phyloP scores from a whole-genome alignment of 2,797 vertebrate species.

The Enteromius viviparus region DNA sequence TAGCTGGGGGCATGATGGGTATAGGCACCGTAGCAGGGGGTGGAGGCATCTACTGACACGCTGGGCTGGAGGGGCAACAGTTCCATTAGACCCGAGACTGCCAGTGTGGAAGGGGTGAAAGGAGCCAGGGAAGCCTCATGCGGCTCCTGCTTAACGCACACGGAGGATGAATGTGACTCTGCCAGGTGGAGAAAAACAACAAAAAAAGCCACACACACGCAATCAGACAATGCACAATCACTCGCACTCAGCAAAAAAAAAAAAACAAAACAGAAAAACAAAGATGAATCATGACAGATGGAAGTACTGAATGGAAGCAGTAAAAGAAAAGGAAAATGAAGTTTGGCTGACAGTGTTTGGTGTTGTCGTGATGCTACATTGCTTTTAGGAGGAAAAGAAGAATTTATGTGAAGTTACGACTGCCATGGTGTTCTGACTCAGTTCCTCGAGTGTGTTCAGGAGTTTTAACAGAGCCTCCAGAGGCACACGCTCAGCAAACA shows the following conservation, averaged over 20 bases:
- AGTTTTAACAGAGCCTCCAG: slow-evolving; percentile 28
- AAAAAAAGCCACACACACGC: slow-evolving; percentile 68
- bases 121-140: slow-evolving; percentile 92
- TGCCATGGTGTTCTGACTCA: slow-evolving; percentile 24
- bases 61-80: slow-evolving; percentile 88
- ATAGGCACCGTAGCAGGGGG: slow-evolving; percentile 85
- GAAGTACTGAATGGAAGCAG: slow-evolving; percentile 48
- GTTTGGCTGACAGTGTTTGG: slow-evolving; percentile 55
- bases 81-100: slow-evolving; percentile 83
- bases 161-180: slow-evolving; percentile 84
- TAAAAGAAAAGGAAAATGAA: slow-evolving; percentile 66
- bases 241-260: slow-evolving; percentile 53
- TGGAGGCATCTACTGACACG: slow-evolving; percentile 88
- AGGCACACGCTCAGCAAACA: slow-evolving; percentile 3
- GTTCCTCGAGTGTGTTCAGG: slow-evolving; percentile 62
- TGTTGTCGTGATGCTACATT: slow-evolving; percentile 41
- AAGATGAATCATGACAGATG: slow-evolving; percentile 55
- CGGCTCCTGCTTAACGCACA: slow-evolving; percentile 91
- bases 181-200: slow-evolving; percentile 70
- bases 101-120: slow-evolving; percentile 87
- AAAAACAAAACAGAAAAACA: slow-evolving; percentile 48
- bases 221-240: slow-evolving; percentile 58
- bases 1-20: slow-evolving; percentile 84
- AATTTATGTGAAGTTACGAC: slow-evolving; percentile 15
- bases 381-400: slow-evolving; percentile 26